Evolutionary conservation across 2,888 invertebrate species (phyloP).

Genomic region (Cantharis lateralis): DNA sequence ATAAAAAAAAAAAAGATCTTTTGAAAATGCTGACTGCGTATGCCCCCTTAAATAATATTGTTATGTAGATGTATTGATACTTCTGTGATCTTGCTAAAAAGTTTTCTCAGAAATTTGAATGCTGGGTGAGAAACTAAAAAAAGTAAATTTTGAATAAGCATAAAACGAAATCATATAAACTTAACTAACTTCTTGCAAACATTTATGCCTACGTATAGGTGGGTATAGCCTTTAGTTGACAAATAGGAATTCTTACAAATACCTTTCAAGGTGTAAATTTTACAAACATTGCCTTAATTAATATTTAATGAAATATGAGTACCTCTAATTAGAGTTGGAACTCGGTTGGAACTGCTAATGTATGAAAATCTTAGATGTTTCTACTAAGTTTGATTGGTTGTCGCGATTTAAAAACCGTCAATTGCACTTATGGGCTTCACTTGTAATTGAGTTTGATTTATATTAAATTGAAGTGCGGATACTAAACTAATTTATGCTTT

Average conservation of each 20-base stretch:
- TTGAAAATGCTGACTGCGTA: too few relatives aligned
- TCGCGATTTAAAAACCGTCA: conserved; percentile 31
- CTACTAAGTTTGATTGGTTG: conserved; percentile 35
- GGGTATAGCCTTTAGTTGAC: neutral
- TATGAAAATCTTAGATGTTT: conserved; percentile 31
- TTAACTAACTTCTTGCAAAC: neutral
- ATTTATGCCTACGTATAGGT: neutral
- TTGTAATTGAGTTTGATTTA: conserved; percentile 36
- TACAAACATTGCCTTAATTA: conserved; percentile 5
- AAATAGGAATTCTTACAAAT: neutral
- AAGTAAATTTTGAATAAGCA: too few relatives aligned
- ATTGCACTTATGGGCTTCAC: conserved; percentile 35
- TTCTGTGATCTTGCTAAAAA: neutral
- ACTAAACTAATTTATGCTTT: neutral
- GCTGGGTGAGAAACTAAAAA: conserved; percentile 2
- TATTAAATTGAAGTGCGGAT: neutral
- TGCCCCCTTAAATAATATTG: too few relatives aligned
- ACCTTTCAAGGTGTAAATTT: neutral
- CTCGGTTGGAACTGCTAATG: neutral
- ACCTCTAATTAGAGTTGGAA: neutral
- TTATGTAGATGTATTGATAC: too few relatives aligned
- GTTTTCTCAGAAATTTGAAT: conserved; percentile 10
- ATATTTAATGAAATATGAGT: neutral
- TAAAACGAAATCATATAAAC: neutral
- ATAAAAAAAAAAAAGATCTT: too few relatives aligned